Evolutionary conservation across 2,888 invertebrate species (phyloP), one percentile per base, ranked within the genome.

Genomic region (Rotaria socialis): DNA sequence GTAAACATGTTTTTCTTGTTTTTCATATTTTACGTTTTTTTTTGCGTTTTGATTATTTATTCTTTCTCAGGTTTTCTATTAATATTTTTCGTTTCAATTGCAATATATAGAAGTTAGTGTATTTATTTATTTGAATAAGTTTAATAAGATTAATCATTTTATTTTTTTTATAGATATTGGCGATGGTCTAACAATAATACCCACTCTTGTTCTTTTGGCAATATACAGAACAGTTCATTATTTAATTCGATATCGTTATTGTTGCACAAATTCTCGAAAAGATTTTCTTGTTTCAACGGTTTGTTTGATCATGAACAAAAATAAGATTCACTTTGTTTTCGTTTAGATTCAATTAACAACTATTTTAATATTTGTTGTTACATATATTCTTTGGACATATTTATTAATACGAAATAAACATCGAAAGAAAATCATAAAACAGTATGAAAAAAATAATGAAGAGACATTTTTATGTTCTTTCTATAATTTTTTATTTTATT

Each of bases 361-460:
- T 19, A 27, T 67, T 16, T 67, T 67, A 27, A 35, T 67, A 67
- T 67, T 67, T 67, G 67, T 41, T 41, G 35, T 67, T 16, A 67
- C 67, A 67, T 67, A 35, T 41, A 67, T 67, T 67, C 35, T 67
- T 7, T 67, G 67, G 67, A 67, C 67, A 67, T 67, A 67, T 67
- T 67, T 67, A 35, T 67, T 67, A 19, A 35, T 67, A 67, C 14
- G 67, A 67, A 27, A 35, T 19, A 67, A 67, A 16, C 19, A 35
- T 67, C 27, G 7, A 10, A 27, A 35, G 16, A 67, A 67, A 35
- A 67, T 35, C 5, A 19, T 16, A 16, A n/a, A 67, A 11, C 2
- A 56, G 56, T 56, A 56, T 24, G 7, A 56, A 56, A 3, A 35
- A 35, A 2, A 35, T 2, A 35, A 56, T 5, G 22, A 56, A 56